Evolutionary conservation across 2,797 vertebrate genomes (phyloP), one percentile per base, ranked within the genome.

Genomic region (Craterocephalus amniculus): DNA sequence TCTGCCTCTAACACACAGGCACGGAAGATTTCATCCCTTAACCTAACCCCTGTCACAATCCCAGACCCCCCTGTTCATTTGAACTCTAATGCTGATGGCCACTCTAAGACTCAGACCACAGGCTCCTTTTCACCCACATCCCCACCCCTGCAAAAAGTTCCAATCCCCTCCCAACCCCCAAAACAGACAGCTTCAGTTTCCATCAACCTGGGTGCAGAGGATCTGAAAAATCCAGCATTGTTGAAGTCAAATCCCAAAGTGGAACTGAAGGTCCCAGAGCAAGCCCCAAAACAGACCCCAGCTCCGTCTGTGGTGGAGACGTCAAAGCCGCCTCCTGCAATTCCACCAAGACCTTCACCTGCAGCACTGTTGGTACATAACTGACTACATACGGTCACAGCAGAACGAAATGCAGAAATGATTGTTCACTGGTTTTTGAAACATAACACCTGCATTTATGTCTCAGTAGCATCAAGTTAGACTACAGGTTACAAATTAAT

Each of bases 21-120:
- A 70, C 95, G 95, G 73, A 97, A 94, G 86, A 88, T 97, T 70
- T 96, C 96, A 7, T 94, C 96, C 45, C 81, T 96, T 79, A 96
- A 95, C 91, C 90, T 98, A 88, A 96, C 95, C 75, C 94, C 88
- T 3, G 80, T 94, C 85, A 94, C 90, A 55, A 92, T 93, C 52
- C 79, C 88, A n/a, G 56, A 89, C 81, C 92, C 84, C 14, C 91
- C 90, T 74, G 84, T 71, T 76, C 83, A 92, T 72, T 56, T 87
- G 59, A 87, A 61, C 78, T 74, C 77, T 60, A 49, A 78, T 70
- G 43, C 24, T 45, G 48, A 83, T 32, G 71, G 63, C 22, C 67
- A 66, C 6, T 9, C 69, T 56, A 81, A 88, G 67, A 62, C 71
- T 85, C 86, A 78, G 54, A 72, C 43, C 48, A 62, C 78, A 85